These are phyloP conservation scores for Tachina grossa DNA, from an alignment of 2,888 invertebrate species.

Conservation along the genomic window DNA sequence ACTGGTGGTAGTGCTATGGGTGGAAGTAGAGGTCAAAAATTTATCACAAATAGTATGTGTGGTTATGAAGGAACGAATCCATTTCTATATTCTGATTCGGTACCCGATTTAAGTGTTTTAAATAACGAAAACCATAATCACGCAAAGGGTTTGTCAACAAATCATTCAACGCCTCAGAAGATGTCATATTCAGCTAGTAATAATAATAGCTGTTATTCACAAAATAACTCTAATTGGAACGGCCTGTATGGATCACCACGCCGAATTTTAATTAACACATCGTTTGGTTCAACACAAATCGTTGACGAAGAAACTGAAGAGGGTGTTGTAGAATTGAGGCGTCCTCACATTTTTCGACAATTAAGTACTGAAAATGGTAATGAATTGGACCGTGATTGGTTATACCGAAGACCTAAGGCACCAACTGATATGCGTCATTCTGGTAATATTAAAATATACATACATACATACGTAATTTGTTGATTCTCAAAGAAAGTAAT, in stretches of 20 bases:
- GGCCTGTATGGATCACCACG: slow-evolving; percentile 81
- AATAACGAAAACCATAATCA: slow-evolving; percentile 82
- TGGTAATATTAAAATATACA: slow-evolving; percentile 75
- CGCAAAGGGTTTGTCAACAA: slow-evolving; percentile 80
- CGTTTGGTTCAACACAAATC: slow-evolving; percentile 81
- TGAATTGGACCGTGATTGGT: slow-evolving; percentile 81
- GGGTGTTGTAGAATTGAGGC: slow-evolving; percentile 80
- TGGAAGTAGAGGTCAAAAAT: slow-evolving; percentile 83
- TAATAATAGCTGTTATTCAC: slow-evolving; percentile 80
- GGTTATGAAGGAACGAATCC: slow-evolving; percentile 82
- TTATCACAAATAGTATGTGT: slow-evolving; percentile 77
- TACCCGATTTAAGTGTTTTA: slow-evolving; percentile 81
- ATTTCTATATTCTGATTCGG: slow-evolving; percentile 82
- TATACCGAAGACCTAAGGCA: slow-evolving; percentile 81
- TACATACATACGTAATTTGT: not conserved
- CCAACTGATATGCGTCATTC: slow-evolving; percentile 82
- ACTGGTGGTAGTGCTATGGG: slow-evolving; percentile 81
- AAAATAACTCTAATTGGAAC: slow-evolving; percentile 78
- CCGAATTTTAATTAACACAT: slow-evolving; percentile 81
- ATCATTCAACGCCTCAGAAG: slow-evolving; percentile 82
- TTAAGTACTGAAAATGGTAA: slow-evolving; percentile 79
- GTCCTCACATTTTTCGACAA: slow-evolving; percentile 78
- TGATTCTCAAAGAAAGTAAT: not conserved
- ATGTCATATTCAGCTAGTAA: slow-evolving; percentile 79
- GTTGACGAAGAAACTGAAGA: slow-evolving; percentile 82